Conservation (phyloP, 2,888 invertebrate species). For the Drosophila picticornis region DNA sequence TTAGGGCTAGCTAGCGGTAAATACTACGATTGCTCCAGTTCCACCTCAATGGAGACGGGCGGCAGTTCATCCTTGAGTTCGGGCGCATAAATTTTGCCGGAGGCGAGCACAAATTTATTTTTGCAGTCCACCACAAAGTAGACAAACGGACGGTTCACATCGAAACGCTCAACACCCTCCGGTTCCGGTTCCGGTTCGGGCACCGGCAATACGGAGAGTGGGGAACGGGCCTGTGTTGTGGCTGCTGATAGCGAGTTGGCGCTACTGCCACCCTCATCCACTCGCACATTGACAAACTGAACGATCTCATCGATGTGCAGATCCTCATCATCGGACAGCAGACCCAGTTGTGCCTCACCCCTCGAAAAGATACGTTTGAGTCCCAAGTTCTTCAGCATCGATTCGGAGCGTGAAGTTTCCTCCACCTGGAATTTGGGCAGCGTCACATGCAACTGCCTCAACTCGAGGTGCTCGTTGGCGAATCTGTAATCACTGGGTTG, state of each 20-base stretch:
- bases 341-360: conserved; percentile 87
- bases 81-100: conserved; percentile 87
- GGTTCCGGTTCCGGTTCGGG: conserved; percentile 70
- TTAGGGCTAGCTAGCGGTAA: conserved; percentile 39
- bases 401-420: conserved; percentile 88
- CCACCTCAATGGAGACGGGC: conserved; percentile 73
- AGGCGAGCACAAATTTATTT: conserved; percentile 87
- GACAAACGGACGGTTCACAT: conserved; percentile 88
- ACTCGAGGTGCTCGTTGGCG: conserved; percentile 53
- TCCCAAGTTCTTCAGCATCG: conserved; percentile 87
- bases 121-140: conserved; percentile 88
- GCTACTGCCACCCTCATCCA: conserved; percentile 87
- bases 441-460: conserved; percentile 85
- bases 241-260: conserved; percentile 85
- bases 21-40: conserved; percentile 75
- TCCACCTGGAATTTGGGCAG: conserved; percentile 88
- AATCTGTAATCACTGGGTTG: conserved; percentile 84
- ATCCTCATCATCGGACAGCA: conserved; percentile 87
- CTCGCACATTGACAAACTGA: conserved; percentile 88
- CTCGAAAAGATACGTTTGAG: conserved; percentile 87
- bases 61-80: conserved; percentile 74
- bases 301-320: conserved; percentile 89
- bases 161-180: conserved; percentile 83
- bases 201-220: conserved; percentile 47
- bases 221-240: conserved; percentile 64